phyloP scores from a whole-genome alignment of 1,140 invertebrate species.

The Glossosoma conforme region DNA sequence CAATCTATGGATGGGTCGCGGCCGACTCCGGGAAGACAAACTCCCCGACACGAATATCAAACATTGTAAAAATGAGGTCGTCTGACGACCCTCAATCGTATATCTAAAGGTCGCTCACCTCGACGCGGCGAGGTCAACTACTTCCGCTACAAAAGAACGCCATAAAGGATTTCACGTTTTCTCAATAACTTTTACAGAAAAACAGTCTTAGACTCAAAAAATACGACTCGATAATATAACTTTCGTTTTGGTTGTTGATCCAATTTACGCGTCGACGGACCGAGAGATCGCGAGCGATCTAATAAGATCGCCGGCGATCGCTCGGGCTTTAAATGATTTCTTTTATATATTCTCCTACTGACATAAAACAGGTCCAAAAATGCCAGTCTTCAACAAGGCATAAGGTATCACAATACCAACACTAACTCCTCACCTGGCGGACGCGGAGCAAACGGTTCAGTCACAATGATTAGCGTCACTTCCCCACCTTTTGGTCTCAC shows the following conservation, averaged over 20 bases:
- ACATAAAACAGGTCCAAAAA: slow-evolving; percentile 31
- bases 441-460: too few species aligned
- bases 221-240: slow-evolving; percentile 17
- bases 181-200: slow-evolving; percentile 31
- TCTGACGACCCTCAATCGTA: background rate
- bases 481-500: too few species aligned
- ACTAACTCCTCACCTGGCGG: too few species aligned
- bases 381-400: slow-evolving; percentile 33
- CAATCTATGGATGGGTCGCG: slow-evolving; percentile 4
- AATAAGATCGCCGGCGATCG: too few species aligned
- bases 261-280: slow-evolving; percentile 16
- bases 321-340: slow-evolving; percentile 21
- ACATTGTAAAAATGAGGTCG: background rate
- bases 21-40: slow-evolving; percentile 1
- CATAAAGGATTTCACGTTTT: slow-evolving; percentile 21
- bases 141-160: slow-evolving; percentile 6
- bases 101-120: too few species aligned
- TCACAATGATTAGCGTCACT: too few species aligned
- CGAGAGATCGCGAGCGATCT: too few species aligned
- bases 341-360: slow-evolving; percentile 24
- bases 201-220: slow-evolving; percentile 33
- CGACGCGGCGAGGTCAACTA: slow-evolving; percentile 1
- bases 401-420: slow-evolving; percentile 30
- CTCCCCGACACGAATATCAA: background rate
- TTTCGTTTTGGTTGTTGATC: slow-evolving; percentile 26